Percentiles rank a stretch among this genome's conserved stretches.
Conservation (phyloP, 2,113 vertebrate genomes). For the Riparia riparia region DNA sequence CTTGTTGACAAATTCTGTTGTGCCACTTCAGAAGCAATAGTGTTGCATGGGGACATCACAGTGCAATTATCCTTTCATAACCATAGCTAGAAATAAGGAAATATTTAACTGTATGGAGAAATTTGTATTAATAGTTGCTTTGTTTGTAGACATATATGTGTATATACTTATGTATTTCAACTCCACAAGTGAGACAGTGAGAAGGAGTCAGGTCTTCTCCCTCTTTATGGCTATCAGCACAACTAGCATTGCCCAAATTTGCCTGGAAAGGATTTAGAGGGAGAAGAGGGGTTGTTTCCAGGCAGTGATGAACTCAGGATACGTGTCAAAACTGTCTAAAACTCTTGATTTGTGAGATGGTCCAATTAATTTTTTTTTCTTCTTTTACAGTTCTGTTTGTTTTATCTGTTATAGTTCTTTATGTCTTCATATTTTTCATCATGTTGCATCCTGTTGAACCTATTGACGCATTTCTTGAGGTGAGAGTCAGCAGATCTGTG, state of each 20-base stretch:
- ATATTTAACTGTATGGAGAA: background rate
- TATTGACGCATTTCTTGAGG: slow-evolving; percentile 86
- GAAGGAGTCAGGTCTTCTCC: background rate
- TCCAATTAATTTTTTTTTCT: background rate
- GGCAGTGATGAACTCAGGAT: background rate
- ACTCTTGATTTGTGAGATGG: background rate
- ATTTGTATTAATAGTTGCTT: background rate
- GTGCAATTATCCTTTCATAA: background rate
- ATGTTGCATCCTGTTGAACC: slow-evolving; percentile 85
- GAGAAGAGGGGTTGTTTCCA: background rate
- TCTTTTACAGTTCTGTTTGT: slow-evolving; percentile 80
- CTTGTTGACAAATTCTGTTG: background rate
- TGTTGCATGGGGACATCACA: background rate
- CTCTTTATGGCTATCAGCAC: background rate
- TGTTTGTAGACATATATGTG: background rate
- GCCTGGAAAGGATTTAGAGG: background rate
- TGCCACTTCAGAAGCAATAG: background rate
- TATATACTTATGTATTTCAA: background rate
- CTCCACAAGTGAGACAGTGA: background rate
- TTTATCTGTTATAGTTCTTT: slow-evolving; percentile 75
- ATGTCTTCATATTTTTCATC: slow-evolving; percentile 85
- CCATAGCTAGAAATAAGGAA: background rate
- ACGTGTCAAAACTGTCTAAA: background rate
- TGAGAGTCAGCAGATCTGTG: slow-evolving; percentile 51
- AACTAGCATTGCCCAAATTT: background rate